Conservation (phyloP, 64 coral and sea anemone genomes). For the Astreopora myriophthalma region DNA sequence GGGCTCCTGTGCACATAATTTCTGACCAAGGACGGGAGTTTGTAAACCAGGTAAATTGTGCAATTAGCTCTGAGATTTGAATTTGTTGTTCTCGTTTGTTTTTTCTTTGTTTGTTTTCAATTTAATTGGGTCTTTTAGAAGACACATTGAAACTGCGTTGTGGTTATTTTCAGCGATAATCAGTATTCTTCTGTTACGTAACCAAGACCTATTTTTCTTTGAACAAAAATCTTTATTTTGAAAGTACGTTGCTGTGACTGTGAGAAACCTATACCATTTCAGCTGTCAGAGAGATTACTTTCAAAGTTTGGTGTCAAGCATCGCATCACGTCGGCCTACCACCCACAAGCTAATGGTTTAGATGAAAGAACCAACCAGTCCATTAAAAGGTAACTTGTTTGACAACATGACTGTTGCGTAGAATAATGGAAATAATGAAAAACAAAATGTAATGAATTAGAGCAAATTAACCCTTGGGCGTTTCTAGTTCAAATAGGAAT, state of each 20-base stretch:
- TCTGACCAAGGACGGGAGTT: constrained; percentile 57
- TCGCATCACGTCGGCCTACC: constrained; percentile 47
- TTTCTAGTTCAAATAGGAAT: too few relatives aligned
- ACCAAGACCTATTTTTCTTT: too few relatives aligned
- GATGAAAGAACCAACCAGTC: constrained; percentile 45
- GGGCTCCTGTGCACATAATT: constrained; percentile 36
- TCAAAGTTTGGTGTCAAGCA: constrained; percentile 8
- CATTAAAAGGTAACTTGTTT: constrained; percentile 30
- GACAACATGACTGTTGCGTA: not conserved
- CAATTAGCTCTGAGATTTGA: not conserved
- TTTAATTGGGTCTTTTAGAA: too few relatives aligned
- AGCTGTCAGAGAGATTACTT: not conserved
- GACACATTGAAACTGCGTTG: too few relatives aligned
- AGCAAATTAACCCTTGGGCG: too few relatives aligned
- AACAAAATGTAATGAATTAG: not conserved
- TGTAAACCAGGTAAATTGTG: constrained; percentile 44
- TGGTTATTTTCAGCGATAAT: too few relatives aligned
- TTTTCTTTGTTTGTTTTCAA: too few relatives aligned
- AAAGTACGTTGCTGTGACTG: not conserved
- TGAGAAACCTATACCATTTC: not conserved
- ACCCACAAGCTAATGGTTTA: constrained; percentile 62
- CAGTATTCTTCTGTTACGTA: not conserved
- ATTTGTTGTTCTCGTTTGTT: too few relatives aligned
- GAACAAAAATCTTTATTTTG: not conserved
- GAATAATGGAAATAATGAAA: not conserved